Evolutionary conservation across 2,797 vertebrate species (phyloP).

Genomic region (Notamacropus eugenii): DNA sequence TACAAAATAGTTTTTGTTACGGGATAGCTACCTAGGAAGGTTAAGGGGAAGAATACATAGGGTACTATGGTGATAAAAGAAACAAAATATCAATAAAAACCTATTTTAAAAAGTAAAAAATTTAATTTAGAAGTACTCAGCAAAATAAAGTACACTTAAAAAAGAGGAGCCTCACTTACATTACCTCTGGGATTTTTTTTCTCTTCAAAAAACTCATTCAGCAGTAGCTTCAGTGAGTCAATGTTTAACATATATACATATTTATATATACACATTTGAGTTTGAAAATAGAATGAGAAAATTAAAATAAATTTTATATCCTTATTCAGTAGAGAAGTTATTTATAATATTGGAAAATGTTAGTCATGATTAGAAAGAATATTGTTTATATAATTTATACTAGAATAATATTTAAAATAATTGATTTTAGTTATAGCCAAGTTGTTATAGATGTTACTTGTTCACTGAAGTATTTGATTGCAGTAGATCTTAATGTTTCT

Average conservation of each 20-base stretch:
- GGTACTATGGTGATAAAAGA: neutral
- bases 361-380: conserved; percentile 19
- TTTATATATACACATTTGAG: neutral
- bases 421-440: neutral
- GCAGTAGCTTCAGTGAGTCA: neutral
- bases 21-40: neutral
- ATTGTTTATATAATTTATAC: conserved; percentile 49
- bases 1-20: neutral
- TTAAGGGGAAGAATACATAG: neutral
- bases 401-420: conserved; percentile 47
- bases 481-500: conserved; percentile 17
- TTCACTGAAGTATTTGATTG: conserved; percentile 41
- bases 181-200: neutral
- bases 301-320: neutral
- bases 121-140: neutral
- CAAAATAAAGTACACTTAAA: neutral
- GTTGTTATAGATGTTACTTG: neutral
- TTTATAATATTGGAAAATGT: neutral
- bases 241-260: neutral
- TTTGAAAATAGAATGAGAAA: neutral
- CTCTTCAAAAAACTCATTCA: neutral
- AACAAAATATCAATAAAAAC: neutral
- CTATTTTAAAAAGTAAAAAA: neutral
- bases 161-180: neutral
- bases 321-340: neutral